A percentile compares a stretch with the other conserved stretches of the same genome.
Evolutionary conservation across 2,113 vertebrate genomes (phyloP).

Genomic region (Eubucco bourcierii): DNA sequence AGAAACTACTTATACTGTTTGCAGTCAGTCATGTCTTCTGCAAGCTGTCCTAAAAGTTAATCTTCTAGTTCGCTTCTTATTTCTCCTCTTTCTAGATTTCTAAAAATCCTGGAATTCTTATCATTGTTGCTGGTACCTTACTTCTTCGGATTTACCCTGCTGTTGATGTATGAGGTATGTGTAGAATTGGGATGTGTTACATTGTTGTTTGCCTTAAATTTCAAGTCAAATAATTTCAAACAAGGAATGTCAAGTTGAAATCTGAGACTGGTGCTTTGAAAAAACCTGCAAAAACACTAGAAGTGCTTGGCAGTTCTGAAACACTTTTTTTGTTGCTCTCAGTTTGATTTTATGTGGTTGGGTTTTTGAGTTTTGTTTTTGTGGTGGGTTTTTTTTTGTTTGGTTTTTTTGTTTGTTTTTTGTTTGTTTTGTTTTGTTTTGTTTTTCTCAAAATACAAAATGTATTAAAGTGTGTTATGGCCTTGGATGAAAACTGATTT

Average conservation of each 20-base stretch:
- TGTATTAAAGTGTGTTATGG: not conserved
- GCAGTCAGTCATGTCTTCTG: not conserved
- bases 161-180: not conserved
- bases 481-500: not conserved
- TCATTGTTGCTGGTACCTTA: not conserved
- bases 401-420: too few species aligned
- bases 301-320: not conserved
- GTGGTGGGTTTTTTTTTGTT: too few species aligned
- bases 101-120: not conserved
- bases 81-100: not conserved
- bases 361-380: too few species aligned
- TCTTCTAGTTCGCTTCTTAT: not conserved
- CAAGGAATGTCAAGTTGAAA: not conserved
- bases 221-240: not conserved
- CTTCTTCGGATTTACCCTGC: not conserved
- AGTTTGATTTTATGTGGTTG: too few species aligned
- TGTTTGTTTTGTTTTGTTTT: too few species aligned
- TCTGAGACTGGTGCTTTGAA: not conserved
- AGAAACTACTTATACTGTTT: not conserved
- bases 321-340: not conserved
- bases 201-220: not conserved
- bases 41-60: not conserved
- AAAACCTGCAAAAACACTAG: not conserved
- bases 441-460: not conserved
- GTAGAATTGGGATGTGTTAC: not conserved